Evolutionary conservation across 2,113 vertebrate genomes (phyloP).

Genomic region (Phalacrocorax pelagicus): DNA sequence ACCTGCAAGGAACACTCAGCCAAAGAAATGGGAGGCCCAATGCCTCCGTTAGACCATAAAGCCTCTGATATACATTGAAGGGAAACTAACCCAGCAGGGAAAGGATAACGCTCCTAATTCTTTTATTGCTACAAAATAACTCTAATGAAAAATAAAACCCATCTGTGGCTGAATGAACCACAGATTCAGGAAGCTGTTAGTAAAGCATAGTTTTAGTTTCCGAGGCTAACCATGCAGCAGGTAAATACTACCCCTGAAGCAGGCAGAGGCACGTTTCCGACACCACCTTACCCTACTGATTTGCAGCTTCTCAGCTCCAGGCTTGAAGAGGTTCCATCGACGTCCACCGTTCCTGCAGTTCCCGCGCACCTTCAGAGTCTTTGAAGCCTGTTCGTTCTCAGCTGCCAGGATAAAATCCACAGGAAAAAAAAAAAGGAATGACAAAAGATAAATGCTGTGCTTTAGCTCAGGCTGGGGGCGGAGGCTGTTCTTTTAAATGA

Average conservation of each 20-base stretch:
- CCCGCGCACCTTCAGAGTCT: conserved; percentile 74
- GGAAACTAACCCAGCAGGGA: background rate
- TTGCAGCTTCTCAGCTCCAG: conserved; percentile 84
- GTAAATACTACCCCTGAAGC: background rate
- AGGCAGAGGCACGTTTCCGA: background rate
- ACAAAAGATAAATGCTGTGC: conserved; percentile 65
- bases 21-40: background rate
- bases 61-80: background rate
- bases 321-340: conserved; percentile 77
- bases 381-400: conserved; percentile 68
- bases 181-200: background rate
- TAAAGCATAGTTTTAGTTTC: background rate
- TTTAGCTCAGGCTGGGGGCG: conserved; percentile 64
- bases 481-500: conserved; percentile 66
- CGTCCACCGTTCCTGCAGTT: conserved; percentile 64
- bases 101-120: background rate
- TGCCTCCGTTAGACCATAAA: background rate
- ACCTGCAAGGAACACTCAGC: background rate
- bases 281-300: conserved; percentile 82
- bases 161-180: background rate
- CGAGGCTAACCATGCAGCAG: background rate
- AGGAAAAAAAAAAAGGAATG: background rate
- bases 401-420: conserved; percentile 61
- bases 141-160: background rate
- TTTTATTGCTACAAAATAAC: background rate